Evolutionary conservation across 2,888 invertebrate species (phyloP).

Genomic region (Ethmia dodecea): DNA sequence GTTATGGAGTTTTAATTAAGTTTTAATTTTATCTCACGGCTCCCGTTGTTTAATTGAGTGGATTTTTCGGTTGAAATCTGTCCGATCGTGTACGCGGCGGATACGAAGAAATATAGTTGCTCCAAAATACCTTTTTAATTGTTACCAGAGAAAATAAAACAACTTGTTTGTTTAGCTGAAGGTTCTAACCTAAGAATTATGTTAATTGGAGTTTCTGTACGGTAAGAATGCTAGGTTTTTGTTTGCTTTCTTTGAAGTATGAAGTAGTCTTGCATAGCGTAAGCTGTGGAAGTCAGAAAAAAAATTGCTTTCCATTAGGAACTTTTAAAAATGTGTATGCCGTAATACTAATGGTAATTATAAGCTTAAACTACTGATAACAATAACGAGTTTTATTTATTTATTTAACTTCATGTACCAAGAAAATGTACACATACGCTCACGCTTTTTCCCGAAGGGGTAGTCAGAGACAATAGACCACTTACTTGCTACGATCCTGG

Average conservation of each 20-base stretch:
- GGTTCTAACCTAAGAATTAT: slow-evolving; percentile 14
- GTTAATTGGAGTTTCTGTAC: slow-evolving; percentile 14
- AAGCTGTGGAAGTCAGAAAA: background rate
- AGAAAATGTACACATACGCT: no score
- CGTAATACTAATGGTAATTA: no score
- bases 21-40: slow-evolving; percentile 69
- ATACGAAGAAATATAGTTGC: slow-evolving; percentile 37
- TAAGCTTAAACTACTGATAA: no score
- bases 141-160: slow-evolving; percentile 12
- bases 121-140: slow-evolving; percentile 30
- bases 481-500: no score
- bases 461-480: no score
- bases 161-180: slow-evolving; percentile 7
- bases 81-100: slow-evolving; percentile 23
- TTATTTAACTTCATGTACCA: no score
- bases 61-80: slow-evolving; percentile 42
- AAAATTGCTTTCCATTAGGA: no score
- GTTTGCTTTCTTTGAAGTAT: background rate
- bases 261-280: background rate
- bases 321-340: no score
- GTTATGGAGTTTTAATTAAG: slow-evolving; percentile 71
- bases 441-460: no score
- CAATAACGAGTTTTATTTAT: no score
- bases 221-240: background rate
- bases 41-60: slow-evolving; percentile 56